Percentiles rank a stretch among this genome's conserved stretches.
These are phyloP conservation scores for Picathartes gymnocephalus DNA, from an alignment of 2,113 vertebrate genomes.

Conservation along the genomic window DNA sequence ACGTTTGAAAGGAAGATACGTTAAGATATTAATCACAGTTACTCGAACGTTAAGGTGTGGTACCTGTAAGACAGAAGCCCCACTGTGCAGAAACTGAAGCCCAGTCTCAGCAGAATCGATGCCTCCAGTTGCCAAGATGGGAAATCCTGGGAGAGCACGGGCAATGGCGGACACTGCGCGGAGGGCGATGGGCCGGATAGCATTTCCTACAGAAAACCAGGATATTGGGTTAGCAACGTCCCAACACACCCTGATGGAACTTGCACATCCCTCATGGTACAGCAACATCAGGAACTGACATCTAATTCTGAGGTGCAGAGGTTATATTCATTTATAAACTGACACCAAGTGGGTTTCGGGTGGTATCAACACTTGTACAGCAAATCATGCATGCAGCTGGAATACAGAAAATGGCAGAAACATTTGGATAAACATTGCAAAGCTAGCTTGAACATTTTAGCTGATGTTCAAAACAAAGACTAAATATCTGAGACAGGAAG, in stretches of 20 bases:
- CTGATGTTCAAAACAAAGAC: slow-evolving; percentile 31
- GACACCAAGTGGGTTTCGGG: neutral
- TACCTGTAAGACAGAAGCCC: slow-evolving; percentile 93
- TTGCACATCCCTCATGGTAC: neutral
- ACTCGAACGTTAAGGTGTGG: neutral
- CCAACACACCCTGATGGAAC: neutral
- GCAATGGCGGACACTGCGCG: slow-evolving; percentile 86
- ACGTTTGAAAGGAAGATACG: neutral
- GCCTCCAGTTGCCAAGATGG: slow-evolving; percentile 89
- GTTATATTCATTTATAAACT: neutral
- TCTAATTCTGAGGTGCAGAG: neutral
- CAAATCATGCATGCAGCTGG: neutral
- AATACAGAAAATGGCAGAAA: neutral
- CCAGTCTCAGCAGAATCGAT: slow-evolving; percentile 93
- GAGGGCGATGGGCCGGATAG: slow-evolving; percentile 88
- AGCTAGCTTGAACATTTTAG: neutral
- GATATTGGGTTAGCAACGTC: neutral
- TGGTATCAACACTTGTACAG: neutral
- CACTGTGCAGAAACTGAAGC: slow-evolving; percentile 89
- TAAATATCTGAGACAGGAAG: neutral
- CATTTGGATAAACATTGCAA: neutral
- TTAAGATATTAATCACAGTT: neutral
- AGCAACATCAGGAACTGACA: neutral
- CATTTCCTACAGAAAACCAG: slow-evolving; percentile 77
- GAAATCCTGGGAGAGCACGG: slow-evolving; percentile 84